phyloP scores from a whole-genome alignment of 2,797 vertebrate genomes.

The Arvicola amphibius region DNA sequence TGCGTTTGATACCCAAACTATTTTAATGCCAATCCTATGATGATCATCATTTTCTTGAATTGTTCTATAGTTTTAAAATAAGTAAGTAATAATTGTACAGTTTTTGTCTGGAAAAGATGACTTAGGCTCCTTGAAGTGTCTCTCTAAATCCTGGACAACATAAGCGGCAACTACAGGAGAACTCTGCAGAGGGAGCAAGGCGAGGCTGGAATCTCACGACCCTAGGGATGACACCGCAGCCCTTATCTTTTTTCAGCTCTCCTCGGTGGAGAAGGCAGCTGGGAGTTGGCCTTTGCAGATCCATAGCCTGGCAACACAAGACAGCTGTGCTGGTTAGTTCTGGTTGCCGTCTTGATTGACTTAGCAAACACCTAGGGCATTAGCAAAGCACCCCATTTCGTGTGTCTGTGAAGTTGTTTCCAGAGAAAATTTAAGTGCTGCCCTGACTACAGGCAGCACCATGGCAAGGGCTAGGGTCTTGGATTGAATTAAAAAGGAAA shows the following conservation, averaged over 20 bases:
- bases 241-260: background rate
- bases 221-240: background rate
- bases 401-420: background rate
- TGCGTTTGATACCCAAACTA: constrained; percentile 44
- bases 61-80: constrained; percentile 47
- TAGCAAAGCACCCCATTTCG: background rate
- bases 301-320: constrained; percentile 2
- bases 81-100: background rate
- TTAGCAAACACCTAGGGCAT: background rate
- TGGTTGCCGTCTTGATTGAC: background rate
- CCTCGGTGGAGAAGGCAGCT: background rate
- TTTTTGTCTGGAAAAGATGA: constrained; percentile 29
- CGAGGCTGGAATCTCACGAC: background rate
- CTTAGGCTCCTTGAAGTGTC: constrained; percentile 17
- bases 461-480: background rate
- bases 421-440: background rate
- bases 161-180: background rate
- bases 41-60: constrained; percentile 30
- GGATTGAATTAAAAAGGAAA: background rate
- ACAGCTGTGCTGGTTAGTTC: background rate
- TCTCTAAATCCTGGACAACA: background rate
- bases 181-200: constrained; percentile 22
- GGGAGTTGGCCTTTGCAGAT: background rate
- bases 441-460: background rate
- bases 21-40: constrained; percentile 32